Conservation (phyloP, 2,888 invertebrate genomes). For the Lamproptera curius region DNA sequence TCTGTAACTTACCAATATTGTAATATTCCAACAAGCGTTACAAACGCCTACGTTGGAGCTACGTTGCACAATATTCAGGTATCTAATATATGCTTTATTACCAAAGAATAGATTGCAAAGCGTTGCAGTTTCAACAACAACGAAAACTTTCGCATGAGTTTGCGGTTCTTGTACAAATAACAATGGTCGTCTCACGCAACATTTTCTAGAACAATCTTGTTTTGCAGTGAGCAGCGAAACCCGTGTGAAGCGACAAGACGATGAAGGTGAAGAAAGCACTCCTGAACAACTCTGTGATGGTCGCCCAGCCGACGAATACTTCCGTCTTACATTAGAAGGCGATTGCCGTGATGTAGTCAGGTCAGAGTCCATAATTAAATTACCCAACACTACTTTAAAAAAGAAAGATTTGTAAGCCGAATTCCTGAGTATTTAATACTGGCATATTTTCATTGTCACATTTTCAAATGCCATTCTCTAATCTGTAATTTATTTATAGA, state of each 20-base stretch:
- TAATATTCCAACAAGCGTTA: no score
- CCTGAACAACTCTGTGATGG: constrained; percentile 92
- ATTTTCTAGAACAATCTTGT: constrained; percentile 12
- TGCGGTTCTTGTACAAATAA: constrained; percentile 1
- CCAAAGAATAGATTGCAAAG: constrained; percentile 15
- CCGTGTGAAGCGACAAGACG: constrained; percentile 82
- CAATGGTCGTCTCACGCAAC: constrained; percentile 11
- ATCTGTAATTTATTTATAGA: constrained; percentile 36
- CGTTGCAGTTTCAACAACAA: constrained; percentile 13
- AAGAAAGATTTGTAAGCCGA: background rate
- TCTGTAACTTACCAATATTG: no score
- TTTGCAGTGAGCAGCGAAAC: constrained; percentile 65
- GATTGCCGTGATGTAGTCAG: constrained; percentile 97
- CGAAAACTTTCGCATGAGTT: constrained; percentile 22
- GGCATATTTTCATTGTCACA: constrained; percentile 21
- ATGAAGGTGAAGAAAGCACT: constrained; percentile 80
- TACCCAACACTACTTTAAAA: constrained; percentile 11
- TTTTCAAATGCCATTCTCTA: constrained; percentile 24
- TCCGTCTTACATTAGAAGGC: constrained; percentile 88
- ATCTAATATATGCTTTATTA: constrained; percentile 27
- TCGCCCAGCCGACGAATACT: constrained; percentile 94
- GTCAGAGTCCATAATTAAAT: constrained; percentile 65
- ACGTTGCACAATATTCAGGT: constrained; percentile 64
- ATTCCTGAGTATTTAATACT: background rate
- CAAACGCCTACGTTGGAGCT: constrained; percentile 57